Base-by-base conservation (phyloP, 2,797 vertebrate genomes). In the Acomys russatus region DNA sequence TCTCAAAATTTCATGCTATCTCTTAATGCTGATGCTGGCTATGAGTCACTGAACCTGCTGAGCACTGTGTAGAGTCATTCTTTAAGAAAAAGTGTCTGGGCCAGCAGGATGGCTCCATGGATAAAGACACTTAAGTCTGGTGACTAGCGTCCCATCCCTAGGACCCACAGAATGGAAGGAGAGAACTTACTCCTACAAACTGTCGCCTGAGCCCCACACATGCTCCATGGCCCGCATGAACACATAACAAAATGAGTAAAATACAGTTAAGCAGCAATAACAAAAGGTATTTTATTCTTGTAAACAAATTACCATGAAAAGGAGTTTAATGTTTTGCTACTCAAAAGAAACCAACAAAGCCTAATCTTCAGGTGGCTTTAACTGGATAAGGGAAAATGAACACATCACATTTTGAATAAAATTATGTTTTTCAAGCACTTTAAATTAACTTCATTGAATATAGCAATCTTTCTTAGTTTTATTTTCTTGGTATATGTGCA, bases 351-450 rank as follows among this genome's bases (percentile, higher is more conserved):
- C 33, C 51, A 86, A 83, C 89, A 85, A 82, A 5, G 2, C 20
- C 10, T 89, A 7, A 76, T 76, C 61, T 85, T 51, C n/a, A 92
- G 54, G 61, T 38, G 15, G 11, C 68, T 95, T 89, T 89, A 88
- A 51, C 94, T 49, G 9, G 14, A 38, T 35, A 91, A 56, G 23
- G 54, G 1, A 7, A 63, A 71, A 66, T 33, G 66, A 49, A 77
- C 61, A 86, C 44, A 44, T 92, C 63, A 88, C 51, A 35, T 95
- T 96, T 80, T 91, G 14, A 71, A 51, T 68, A 83, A 94, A 70
- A 96, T 28, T 8, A 85, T 92, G 20, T 38, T 82, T 97, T 93
- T 78, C 89, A 96, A 96, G 85, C 25, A 82, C 35, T 90, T 88
- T 49, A 85, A 97, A 95, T 66, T 89, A 76, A 35, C 94, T 84